A percentile compares a stretch with the other conserved stretches of the same genome.
These are phyloP conservation scores for Tachystola acroxantha DNA, from an alignment of 2,888 invertebrate genomes.

Conservation along the genomic window DNA sequence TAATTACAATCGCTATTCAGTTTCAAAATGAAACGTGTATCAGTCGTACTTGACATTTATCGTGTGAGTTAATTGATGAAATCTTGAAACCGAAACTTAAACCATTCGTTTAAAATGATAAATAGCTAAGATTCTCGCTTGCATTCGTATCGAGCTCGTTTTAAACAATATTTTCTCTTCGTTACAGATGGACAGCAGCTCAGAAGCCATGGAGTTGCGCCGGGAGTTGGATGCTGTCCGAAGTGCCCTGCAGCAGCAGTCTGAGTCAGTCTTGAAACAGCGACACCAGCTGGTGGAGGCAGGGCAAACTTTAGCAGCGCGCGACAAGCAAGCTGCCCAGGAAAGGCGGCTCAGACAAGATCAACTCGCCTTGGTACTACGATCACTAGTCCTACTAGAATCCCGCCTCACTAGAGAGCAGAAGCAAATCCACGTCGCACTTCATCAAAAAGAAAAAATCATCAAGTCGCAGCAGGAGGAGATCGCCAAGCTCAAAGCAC, in stretches of 20 bases:
- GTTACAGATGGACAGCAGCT: slow-evolving; percentile 83
- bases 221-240: slow-evolving; percentile 83
- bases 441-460: slow-evolving; percentile 84
- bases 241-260: slow-evolving; percentile 81
- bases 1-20: not conserved
- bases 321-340: slow-evolving; percentile 78
- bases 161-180: not conserved
- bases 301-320: slow-evolving; percentile 77
- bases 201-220: slow-evolving; percentile 76
- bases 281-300: slow-evolving; percentile 83
- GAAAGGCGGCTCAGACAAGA: slow-evolving; percentile 82
- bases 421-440: slow-evolving; percentile 81
- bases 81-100: slow-evolving; percentile 18
- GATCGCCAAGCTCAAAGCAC: slow-evolving; percentile 80
- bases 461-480: slow-evolving; percentile 84
- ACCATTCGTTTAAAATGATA: slow-evolving; percentile 17
- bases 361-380: slow-evolving; percentile 83
- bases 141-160: too few relatives aligned
- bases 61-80: slow-evolving; percentile 26
- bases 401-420: slow-evolving; percentile 85
- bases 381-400: slow-evolving; percentile 84
- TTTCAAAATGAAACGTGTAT: slow-evolving; percentile 33
- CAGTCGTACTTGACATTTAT: slow-evolving; percentile 56
- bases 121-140: too few relatives aligned
- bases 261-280: slow-evolving; percentile 80